A percentile compares a stretch with the other conserved stretches of the same genome.
These are phyloP conservation scores for Oligia latruncula DNA, from an alignment of 2,888 invertebrate species.

Conservation along the genomic window DNA sequence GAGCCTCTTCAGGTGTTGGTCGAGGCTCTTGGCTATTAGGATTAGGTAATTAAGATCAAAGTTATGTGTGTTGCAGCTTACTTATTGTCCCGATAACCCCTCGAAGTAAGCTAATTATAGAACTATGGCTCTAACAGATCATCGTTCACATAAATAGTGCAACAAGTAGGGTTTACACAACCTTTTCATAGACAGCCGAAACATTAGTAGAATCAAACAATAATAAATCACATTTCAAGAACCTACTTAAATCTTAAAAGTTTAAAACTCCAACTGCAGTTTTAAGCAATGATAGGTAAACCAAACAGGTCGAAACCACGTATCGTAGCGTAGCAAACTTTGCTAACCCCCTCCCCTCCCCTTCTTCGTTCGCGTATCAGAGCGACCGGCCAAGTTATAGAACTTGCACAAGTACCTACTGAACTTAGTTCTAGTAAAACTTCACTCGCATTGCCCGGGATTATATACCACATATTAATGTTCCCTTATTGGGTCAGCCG, in stretches of 20 bases:
- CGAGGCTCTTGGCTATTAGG: too few relatives aligned
- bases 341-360: not conserved
- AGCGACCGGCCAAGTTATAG: slow-evolving; percentile 46
- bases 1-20: too few relatives aligned
- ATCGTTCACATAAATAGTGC: slow-evolving; percentile 3
- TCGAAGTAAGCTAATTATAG: not conserved
- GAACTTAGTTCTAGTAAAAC: slow-evolving; percentile 44
- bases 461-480: slow-evolving; percentile 54
- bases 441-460: slow-evolving; percentile 43
- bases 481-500: slow-evolving; percentile 40
- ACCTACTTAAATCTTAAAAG: slow-evolving; percentile 8
- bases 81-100: too few relatives aligned
- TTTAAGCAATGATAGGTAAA: slow-evolving; percentile 26
- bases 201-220: not conserved
- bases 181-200: not conserved
- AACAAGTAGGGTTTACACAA: not conserved
- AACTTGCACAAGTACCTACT: slow-evolving; percentile 44
- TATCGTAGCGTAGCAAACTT: slow-evolving; percentile 39
- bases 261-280: slow-evolving; percentile 26
- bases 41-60: not conserved
- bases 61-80: not conserved
- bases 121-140: not conserved
- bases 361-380: slow-evolving; percentile 2
- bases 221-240: not conserved
- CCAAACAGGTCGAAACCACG: slow-evolving; percentile 37